Conservation (phyloP, 2,888 invertebrate species). For the Arge pagana region DNA sequence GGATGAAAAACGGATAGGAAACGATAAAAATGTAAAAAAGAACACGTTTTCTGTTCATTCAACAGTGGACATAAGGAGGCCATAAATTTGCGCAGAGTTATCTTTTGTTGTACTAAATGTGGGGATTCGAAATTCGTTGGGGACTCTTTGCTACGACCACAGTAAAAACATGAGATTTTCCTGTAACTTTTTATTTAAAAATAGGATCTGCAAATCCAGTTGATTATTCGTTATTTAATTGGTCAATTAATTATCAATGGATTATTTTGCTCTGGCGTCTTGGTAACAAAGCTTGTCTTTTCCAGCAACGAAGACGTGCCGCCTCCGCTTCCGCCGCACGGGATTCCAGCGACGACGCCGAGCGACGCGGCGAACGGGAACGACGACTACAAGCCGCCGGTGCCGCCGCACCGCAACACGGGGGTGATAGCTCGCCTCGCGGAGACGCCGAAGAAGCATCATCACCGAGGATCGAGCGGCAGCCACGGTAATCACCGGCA, state of each 20-base stretch:
- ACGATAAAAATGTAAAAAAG: too few relatives aligned
- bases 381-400: conserved; percentile 83
- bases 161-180: too few relatives aligned
- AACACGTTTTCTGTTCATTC: too few relatives aligned
- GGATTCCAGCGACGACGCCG: conserved; percentile 50
- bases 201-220: too few relatives aligned
- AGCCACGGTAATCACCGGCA: conserved; percentile 49
- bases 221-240: too few relatives aligned
- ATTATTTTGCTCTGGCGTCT: not conserved
- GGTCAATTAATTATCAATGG: not conserved
- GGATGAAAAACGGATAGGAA: too few relatives aligned
- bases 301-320: conserved; percentile 58
- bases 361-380: conserved; percentile 34
- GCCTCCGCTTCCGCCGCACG: conserved; percentile 63
- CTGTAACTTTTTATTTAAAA: too few relatives aligned
- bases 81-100: too few relatives aligned
- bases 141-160: too few relatives aligned
- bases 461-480: conserved; percentile 56
- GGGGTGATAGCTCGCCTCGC: conserved; percentile 62
- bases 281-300: conserved; percentile 27
- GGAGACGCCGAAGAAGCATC: conserved; percentile 53
- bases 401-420: conserved; percentile 83
- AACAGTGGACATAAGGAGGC: too few relatives aligned
- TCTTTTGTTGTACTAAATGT: too few relatives aligned
- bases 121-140: too few relatives aligned